Evolutionary conservation across 37 sponge, comb jelly and placozoan species (phyloP), one percentile per base, ranked within the genome.

Genomic region (Haliclona indistincta): DNA sequence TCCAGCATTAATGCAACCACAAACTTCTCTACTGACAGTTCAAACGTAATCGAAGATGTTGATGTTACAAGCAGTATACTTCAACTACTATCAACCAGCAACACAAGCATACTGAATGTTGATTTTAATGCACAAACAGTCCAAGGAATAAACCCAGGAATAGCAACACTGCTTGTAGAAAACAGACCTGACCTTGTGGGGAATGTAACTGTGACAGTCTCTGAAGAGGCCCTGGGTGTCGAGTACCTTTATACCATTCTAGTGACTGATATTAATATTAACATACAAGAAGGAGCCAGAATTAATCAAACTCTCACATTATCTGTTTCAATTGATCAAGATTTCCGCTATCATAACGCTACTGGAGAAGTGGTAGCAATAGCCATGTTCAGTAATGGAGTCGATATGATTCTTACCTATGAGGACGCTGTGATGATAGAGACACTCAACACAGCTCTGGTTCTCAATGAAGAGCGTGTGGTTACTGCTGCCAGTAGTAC

Each of bases 331-430:
- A 7, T 58, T n/a, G 13, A 8, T n/a, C 25, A 8, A n/a, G 11
- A 20, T 58, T 58, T 58, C n/a, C 60, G n/a, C 7, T 58, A 58
- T 58, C 23, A n/a, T n/a, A 58, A 58, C n/a, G 60, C 11, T 25
- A 58, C 60, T 58, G 60, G 60, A 25, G 60, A n/a, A 8, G 13
- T 20, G n/a, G 28, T 58, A 6, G n/a, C 60, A 6, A 6, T 58
- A n/a, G 60, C 60, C n/a, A 6, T 25, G 6, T 58, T 58, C 60
- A 58, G 28, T 58, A 26, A 58, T 58, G 60, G 60, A 8, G 7
- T 26, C 7, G 7, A 8, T 7, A 58, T 58, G 60, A 20, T 20
- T 11, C 26, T 58, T 11, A 25, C 60, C n/a, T 20, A 58, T n/a
- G 6, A 25, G 7, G n/a, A n/a, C n/a, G n/a, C n/a, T n/a, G n/a